Evolutionary conservation across 2,888 invertebrate species (phyloP).

Genomic region (Monoplex corrugatus): DNA sequence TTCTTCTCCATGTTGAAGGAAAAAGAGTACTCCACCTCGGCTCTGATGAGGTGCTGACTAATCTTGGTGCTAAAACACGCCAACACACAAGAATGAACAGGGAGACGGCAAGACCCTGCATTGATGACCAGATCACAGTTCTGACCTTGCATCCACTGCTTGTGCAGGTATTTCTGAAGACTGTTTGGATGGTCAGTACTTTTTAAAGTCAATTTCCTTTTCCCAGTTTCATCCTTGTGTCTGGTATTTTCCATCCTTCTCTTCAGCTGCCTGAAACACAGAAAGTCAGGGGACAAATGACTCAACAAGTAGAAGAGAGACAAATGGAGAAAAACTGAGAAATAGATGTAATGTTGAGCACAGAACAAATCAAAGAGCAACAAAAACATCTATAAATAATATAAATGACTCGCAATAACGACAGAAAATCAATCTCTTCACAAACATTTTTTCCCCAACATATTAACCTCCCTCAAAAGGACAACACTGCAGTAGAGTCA

Average conservation of each 20-base stretch:
- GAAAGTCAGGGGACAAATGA: background rate
- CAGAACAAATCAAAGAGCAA: background rate
- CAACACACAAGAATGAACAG: constrained; percentile 31
- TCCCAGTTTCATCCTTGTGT: background rate
- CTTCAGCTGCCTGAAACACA: constrained; percentile 1
- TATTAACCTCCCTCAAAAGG: no score
- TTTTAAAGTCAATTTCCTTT: background rate
- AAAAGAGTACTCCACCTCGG: background rate
- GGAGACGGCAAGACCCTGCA: background rate
- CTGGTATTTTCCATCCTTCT: background rate
- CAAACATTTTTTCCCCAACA: no score
- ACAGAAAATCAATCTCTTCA: no score
- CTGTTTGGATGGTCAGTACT: background rate
- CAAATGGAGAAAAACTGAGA: background rate
- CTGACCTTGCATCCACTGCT: constrained; percentile 1
- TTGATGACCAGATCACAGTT: constrained; percentile 32
- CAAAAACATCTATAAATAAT: no score
- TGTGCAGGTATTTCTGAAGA: constrained; percentile 14
- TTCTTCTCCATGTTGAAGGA: background rate
- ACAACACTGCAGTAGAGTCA: no score
- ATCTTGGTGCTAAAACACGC: constrained; percentile 31
- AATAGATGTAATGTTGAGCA: background rate
- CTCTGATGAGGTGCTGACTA: background rate
- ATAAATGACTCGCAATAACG: no score
- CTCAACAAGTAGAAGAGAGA: background rate